Evolutionary conservation across 2,113 vertebrate genomes (phyloP), one percentile per base, ranked within the genome.

Genomic region (Lycocorax pyrrhopterus): DNA sequence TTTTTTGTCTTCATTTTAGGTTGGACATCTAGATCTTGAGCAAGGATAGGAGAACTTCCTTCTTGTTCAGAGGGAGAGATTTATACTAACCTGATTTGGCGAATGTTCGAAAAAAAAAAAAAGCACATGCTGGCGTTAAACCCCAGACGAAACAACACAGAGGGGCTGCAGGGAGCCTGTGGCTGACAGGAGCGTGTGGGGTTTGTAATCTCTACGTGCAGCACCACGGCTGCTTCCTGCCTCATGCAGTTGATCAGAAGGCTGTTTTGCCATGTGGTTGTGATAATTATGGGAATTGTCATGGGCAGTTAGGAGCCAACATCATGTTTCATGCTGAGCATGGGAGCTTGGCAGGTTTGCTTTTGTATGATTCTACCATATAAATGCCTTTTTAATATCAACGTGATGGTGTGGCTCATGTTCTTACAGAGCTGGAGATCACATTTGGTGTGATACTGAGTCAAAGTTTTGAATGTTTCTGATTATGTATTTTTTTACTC

Each of bases 181-280:
- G 74, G 74, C 69, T 2, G 9, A 1, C n/a, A 32, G 55, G 67
- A 56, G 15, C 0, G 0, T 7, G 17, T 49, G 71, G 67, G 20
- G 22, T 76, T 64, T 80, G 58, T 87, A 69, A 93, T 91, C 82
- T 89, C 29, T 12, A 0, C 0, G 0, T 60, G 78, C 85, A 84
- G 81, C 21, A 11, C 73, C 2, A 1, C 0, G 4, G 39, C 73
- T 3, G 4, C 71, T 91, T 93, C 90, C 90, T 93, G 62, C 69
- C 11, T 14, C 35, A 0, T 4, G 0, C n/a, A 5, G n/a, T 3
- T 33, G 6, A n/a, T 27, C 76, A 27, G 22, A 44, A 26, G 30
- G 56, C 35, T 93, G 6, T 29, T 71, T 19, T 32, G 39, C 76
- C 55, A 2, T 33, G 51, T 39, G 78, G 16, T 51, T 62, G 30